Evolutionary conservation across 37 sponge, comb jelly and placozoan genomes (phyloP), one percentile per base, ranked within the genome.

Genomic region (Hexactinellida sp.): DNA sequence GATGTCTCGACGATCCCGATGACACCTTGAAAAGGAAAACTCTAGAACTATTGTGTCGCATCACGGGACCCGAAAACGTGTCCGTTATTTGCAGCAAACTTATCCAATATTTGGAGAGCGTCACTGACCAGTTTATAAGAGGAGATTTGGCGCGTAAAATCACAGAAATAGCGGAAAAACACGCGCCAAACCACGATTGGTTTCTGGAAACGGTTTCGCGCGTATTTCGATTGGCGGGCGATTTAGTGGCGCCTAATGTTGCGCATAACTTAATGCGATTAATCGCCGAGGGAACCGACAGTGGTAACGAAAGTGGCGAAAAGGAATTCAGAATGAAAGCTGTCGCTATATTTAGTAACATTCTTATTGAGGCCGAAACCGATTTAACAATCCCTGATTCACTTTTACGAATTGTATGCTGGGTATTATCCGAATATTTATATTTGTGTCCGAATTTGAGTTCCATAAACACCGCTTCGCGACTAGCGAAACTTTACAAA

Each of bases 11-110:
- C 37, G 97, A 96, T 39, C 91, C 92, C 1, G 97, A 96, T 86
- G 97, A 96, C 28, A 96, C 94, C 0, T 86, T 96, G 54, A 90
- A 90, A 88, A 90, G 94, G 54, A 96, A 96, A 94, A 96, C 97
- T 21, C 86, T 96, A 30, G 92, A 92, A 47, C 89, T 96, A 28
- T 86, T 96, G 38, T 96, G 55, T 87, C 92, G 88, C 86, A 96
- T 96, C 92, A 96, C 94, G 35, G 94, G 94, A 54, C 92, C 97
- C 0, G 28, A 55, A 0, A 96, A 96, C 37, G 92, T 96, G n/a
- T 86, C 38, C 0, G 91, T 89, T 38, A 96, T 96, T 55, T 86
- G 92, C 16, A 91, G 90, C 36, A 87, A 84, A 7, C 84, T 96
- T 85, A 86, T 92, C 25, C 28, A 54, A 51, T 96, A 92, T 82